Evolutionary conservation across 2,888 invertebrate genomes (phyloP), one percentile per base, ranked within the genome.

Genomic region (Drosophila mercatorum): DNA sequence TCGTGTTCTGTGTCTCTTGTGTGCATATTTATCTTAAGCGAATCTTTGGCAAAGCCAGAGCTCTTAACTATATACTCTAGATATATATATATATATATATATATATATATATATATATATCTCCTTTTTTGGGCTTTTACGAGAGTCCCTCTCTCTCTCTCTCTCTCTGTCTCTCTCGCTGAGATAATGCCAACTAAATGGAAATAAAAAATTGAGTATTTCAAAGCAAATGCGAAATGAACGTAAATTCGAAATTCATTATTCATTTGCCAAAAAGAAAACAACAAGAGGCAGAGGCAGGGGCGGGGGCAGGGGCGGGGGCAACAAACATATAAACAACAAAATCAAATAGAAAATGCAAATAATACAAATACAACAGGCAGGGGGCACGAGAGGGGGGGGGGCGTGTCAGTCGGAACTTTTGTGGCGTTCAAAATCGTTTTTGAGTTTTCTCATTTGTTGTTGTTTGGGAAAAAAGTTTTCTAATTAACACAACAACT

Each of bases 401-500:
- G 41, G 57, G 62, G 49, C 26, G 49, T 22, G 43, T 11, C 10
- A 8, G 36, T 46, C 51, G 67, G 67, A 72, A 79, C 72, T 80
- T 72, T 77, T 85, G 83, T 82, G 86, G 88, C 73, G 86, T 72
- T 80, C 68, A 75, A 87, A 86, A 89, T 82, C 85, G 80, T 88
- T 84, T 88, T 86, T 87, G 81, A 86, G 89, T 85, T 87, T 76
- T 76, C 57, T 53, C 74, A 74, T 81, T 81, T 71, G 67, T 70
- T 78, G 75, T 85, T 88, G 84, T 78, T 89, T 89, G 78, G 80
- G 77, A 88, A 87, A 86, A 86, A 87, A 87, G 85, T 87, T 87
- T 87, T 87, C 86, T 87, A 87, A 87, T 87, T 87, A 87, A 87
- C 89, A 89, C 86, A 89, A 87, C 86, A 87, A 87, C 88, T 87